Base-by-base conservation (phyloP, 2,888 invertebrate genomes). In the Crossocerus cetratus region DNA sequence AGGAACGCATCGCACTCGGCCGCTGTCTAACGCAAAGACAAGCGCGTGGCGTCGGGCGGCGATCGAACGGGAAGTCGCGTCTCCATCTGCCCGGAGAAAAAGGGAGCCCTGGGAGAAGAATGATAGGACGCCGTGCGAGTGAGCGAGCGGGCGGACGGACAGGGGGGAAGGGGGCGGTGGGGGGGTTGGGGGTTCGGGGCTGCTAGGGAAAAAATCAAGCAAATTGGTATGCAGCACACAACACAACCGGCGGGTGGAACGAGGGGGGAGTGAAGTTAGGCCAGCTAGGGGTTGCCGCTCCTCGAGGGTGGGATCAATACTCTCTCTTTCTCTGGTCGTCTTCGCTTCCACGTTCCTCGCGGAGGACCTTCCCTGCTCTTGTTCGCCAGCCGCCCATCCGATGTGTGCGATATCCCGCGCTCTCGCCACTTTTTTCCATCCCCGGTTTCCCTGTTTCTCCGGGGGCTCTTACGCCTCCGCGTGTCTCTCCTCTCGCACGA, bases 161-260 rank as follows among this genome's bases (percentile, higher is more conserved):
- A 80, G 78, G 56, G 21, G 44, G 55, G 44, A 3, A 70, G 63
- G 60, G 0, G 42, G 23, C 11, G 55, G 62, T 82, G 84, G 77
- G 82, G 78, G 76, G 81, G 81, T 83, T 3, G 20, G 20, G n/a
- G 77, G 81, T 84, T 64, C 71, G 44, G 69, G 72, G 66, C 80
- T 78, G 86, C 89, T 86, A 89, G 86, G 81, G 87, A 92, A 91
- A 92, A 92, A 92, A 91, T 91, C 91, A 91, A 91, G 91, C 91
- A 92, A 92, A 92, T 92, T 92, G 92, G 92, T 92, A 92, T 92
- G 92, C 92, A 92, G 92, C 32, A 32, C 92, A 91, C 92, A 92
- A 92, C 92, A 92, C 92, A 91, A 91, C 86, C 88, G 87, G 84
- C 87, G 91, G 90, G 84, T 74, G 83, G 84, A 84, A 86, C 89